Evolutionary conservation across 2,113 vertebrate species (phyloP), one percentile per base, ranked within the genome.

Genomic region (Conger conger): DNA sequence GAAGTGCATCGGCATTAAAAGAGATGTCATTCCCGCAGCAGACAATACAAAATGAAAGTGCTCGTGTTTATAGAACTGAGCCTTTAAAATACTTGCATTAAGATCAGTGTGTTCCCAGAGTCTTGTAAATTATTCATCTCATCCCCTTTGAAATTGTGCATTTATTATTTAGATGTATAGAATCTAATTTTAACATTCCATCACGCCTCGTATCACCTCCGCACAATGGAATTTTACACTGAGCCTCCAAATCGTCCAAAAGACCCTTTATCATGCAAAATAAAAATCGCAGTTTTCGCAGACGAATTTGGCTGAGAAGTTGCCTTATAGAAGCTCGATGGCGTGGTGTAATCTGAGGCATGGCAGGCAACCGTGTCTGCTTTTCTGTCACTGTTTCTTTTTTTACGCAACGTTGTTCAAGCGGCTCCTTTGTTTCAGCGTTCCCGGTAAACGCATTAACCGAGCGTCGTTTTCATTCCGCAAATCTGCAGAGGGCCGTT

Each of bases 111-210:
- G 63, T 79, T 86, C 86, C 42, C 79, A 86, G 86, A 89, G 83
- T 81, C 76, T 73, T 79, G 6, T 89, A 54, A 86, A 89, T 89
- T 89, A 90, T 91, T 91, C 85, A 89, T 84, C 76, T 42, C 80
- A 77, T 60, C 85, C 88, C 86, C 86, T 89, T 86, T 82, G 86
- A 88, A 85, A 89, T 83, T 80, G 73, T 53, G 35, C 90, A 90
- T 90, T 88, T 84, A 91, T 91, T 91, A 91, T 90, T 91, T 88
- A 90, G 86, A 88, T 83, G 42, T 87, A 86, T 83, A 82, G 68
- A 87, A 87, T 86, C 85, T 88, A 86, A 88, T 89, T 90, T 86
- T 87, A 90, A 87, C 84, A 84, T 57, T 87, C 77, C 81, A 82
- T 85, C 80, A 84, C 38, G 37, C 73, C 50, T 13, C 76, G 16